These are phyloP conservation scores for Machaerirhynchus nigripectus DNA, from an alignment of 2,113 vertebrate species.

Conservation along the genomic window DNA sequence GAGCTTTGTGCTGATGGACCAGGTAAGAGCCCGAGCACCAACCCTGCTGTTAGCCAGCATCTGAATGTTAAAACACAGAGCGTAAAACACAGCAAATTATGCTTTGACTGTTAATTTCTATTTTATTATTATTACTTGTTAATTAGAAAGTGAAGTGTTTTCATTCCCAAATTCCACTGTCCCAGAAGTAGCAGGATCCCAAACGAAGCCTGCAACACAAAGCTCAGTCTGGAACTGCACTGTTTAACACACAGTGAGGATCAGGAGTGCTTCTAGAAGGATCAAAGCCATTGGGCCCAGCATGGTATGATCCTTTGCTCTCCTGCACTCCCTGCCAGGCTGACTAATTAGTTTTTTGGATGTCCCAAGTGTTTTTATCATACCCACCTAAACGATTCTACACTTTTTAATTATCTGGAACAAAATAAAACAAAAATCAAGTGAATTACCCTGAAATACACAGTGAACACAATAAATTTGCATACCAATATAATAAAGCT, in stretches of 20 bases:
- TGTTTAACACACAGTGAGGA: not conserved
- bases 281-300: not conserved
- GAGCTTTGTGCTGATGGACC: not conserved
- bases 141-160: not conserved
- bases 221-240: not conserved
- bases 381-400: not conserved
- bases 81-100: not conserved
- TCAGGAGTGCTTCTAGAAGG: not conserved
- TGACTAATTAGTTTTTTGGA: not conserved
- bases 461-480: not conserved
- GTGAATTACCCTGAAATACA: not conserved
- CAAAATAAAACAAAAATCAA: not conserved
- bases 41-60: not conserved
- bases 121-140: not conserved
- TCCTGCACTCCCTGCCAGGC: not conserved
- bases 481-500: not conserved
- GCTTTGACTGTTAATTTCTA: not conserved
- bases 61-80: not conserved
- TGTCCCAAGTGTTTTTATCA: not conserved
- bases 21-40: not conserved
- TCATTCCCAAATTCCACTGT: accelerated
- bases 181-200: not conserved
- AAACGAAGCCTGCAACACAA: not conserved
- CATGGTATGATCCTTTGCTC: not conserved
- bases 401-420: not conserved